Base-by-base conservation (phyloP, 2,113 vertebrate species). In the Corythornis vintsioides region DNA sequence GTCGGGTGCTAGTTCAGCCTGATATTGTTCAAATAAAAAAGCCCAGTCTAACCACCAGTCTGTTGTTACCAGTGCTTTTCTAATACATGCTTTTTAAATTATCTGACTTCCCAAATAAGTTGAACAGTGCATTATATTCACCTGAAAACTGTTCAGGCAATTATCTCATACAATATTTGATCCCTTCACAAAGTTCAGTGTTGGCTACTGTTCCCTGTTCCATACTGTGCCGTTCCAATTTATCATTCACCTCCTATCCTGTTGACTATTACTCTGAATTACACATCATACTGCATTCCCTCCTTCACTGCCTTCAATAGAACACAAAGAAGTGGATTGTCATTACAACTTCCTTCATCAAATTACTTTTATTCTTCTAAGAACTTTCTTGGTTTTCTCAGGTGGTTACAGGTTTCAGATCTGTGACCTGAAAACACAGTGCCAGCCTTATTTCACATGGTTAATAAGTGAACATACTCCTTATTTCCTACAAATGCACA, bases 1-100 rank as follows among this genome's bases (percentile, higher is more conserved):
- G 70, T 66, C 63, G 91, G 77, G 83, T 83, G n/a, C 72, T 71
- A 33, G 61, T 72, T 90, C 92, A 93, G 72, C 69, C 66, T 89
- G 50, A 91, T 83, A 84, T 20, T 75, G 55, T 78, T 91, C 71
- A 81, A 89, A 83, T 53, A 43, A 69, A 52, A 24, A 35, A 59
- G 77, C 73, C 79, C 64, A 65, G 10, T 10, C 71, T 29, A 15
- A 76, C 77, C 56, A 18, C 59, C 78, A 66, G 63, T 43, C 77
- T 70, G 74, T 66, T 81, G 84, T 84, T 91, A 67, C 77, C 14
- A 40, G 38, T 1, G 6, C 55, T 87, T 94, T 89, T 64, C 84
- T 80, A 66, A 35, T 15, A 9, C 3, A 3, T 33, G 38, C 52
- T 76, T 66, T 75, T 91, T 55, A 88, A 91, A 91, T 94, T 42